Conservation (phyloP, 2,113 vertebrate species). For the Origma solitaria region DNA sequence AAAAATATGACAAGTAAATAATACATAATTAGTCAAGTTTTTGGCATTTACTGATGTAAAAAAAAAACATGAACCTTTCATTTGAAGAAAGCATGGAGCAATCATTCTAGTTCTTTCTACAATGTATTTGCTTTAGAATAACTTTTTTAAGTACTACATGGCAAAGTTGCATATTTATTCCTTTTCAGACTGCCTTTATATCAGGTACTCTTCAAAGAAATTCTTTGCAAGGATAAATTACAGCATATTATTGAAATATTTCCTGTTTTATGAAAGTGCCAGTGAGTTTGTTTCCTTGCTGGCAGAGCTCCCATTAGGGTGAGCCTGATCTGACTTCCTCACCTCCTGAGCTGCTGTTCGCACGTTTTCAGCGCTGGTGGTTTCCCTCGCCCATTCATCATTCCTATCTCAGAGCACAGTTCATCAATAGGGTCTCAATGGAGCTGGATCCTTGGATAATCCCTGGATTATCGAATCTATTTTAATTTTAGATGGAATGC, state of each 20-base stretch:
- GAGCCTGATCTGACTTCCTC: not conserved
- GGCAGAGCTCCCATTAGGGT: not conserved
- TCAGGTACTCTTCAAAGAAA: not conserved
- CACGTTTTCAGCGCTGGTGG: not conserved
- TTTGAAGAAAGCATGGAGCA: not conserved
- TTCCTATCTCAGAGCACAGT: not conserved
- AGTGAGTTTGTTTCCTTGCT: not conserved
- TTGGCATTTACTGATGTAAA: not conserved
- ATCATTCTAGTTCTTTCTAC: not conserved
- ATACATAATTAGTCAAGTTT: slow-evolving; percentile 47
- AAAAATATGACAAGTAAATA: slow-evolving; percentile 52
- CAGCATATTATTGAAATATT: not conserved
- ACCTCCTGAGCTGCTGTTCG: not conserved
- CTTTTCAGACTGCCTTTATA: not conserved
- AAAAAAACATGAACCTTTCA: slow-evolving; percentile 8
- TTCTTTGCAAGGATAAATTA: not conserved
- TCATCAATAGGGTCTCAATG: not conserved
- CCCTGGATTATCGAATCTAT: not conserved
- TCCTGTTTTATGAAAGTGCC: not conserved
- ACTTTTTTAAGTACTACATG: not conserved
- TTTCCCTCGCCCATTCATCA: not conserved
- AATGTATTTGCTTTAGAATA: not conserved
- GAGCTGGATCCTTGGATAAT: not conserved
- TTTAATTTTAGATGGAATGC: not conserved
- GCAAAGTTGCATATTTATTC: not conserved